Evolutionary conservation across 2,797 vertebrate genomes (phyloP).

Genomic region (Alosa sapidissima): DNA sequence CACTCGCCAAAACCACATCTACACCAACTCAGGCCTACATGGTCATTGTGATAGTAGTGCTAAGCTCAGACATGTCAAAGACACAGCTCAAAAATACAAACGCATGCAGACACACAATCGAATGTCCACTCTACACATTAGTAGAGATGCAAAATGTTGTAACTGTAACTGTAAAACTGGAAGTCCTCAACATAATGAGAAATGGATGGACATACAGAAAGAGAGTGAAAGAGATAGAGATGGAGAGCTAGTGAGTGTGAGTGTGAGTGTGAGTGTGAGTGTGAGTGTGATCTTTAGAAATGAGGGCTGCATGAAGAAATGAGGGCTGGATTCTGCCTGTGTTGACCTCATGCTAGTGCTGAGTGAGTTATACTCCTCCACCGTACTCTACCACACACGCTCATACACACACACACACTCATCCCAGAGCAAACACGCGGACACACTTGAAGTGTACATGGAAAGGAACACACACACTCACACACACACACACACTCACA

Average conservation of each 20-base stretch:
- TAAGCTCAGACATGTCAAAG: constrained; percentile 34
- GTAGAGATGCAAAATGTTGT: too few species aligned
- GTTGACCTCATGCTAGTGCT: constrained; percentile 52
- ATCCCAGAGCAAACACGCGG: not conserved
- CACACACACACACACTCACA: constrained; percentile 35
- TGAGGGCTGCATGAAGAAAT: constrained; percentile 28
- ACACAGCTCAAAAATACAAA: too few species aligned
- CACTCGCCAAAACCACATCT: constrained; percentile 18
- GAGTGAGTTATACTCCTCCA: constrained; percentile 57
- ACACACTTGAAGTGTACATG: not conserved
- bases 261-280: too few species aligned
- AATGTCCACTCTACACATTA: too few species aligned
- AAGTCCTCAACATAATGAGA: too few species aligned
- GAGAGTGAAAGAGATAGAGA: too few species aligned
- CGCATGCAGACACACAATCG: not conserved
- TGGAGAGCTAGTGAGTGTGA: too few species aligned
- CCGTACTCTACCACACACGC: constrained; percentile 47
- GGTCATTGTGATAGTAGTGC: constrained; percentile 24
- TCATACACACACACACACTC: constrained; percentile 25
- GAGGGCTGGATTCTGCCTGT: constrained; percentile 43
- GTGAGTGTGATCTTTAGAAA: constrained; percentile 27
- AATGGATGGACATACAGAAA: too few species aligned
- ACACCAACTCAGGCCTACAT: not conserved
- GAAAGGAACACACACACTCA: not conserved
- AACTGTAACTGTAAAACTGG: too few species aligned